phyloP scores from a whole-genome alignment of 2,888 invertebrate genomes.

The Andrena dorsata region DNA sequence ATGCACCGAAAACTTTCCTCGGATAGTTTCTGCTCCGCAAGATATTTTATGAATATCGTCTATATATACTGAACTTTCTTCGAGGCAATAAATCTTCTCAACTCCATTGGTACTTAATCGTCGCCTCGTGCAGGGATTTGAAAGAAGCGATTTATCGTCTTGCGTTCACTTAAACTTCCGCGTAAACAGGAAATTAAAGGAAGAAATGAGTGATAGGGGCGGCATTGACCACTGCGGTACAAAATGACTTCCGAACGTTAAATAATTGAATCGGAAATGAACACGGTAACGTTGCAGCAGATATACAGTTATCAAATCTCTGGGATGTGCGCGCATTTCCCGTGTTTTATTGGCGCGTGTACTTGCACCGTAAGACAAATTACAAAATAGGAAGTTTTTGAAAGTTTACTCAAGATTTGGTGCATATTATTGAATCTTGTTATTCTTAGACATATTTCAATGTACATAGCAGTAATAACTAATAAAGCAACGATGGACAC shows the following conservation, averaged over 20 bases:
- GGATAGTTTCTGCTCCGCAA: background rate
- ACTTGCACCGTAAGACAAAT: slow-evolving; percentile 8
- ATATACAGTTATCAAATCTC: slow-evolving; percentile 57
- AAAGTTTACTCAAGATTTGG: background rate
- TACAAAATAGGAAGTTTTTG: slow-evolving; percentile 3
- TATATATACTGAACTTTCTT: slow-evolving; percentile 36
- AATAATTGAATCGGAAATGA: slow-evolving; percentile 73
- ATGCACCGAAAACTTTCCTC: background rate
- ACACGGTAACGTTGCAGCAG: slow-evolving; percentile 41
- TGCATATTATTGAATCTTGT: background rate
- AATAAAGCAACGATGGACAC: background rate
- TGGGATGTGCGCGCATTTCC: slow-evolving; percentile 32
- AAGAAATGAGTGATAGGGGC: slow-evolving; percentile 24
- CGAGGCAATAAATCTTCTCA: slow-evolving; percentile 37
- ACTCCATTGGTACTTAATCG: slow-evolving; percentile 48
- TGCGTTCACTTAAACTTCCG: slow-evolving; percentile 30
- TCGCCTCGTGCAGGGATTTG: slow-evolving; percentile 23
- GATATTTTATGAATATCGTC: slow-evolving; percentile 46
- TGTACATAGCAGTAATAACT: background rate
- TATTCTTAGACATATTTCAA: background rate
- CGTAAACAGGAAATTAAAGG: slow-evolving; percentile 38
- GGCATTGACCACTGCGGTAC: slow-evolving; percentile 37
- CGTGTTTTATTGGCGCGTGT: slow-evolving; percentile 16
- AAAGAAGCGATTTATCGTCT: slow-evolving; percentile 45
- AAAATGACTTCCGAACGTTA: slow-evolving; percentile 52